Evolutionary conservation across 2,888 invertebrate genomes (phyloP).

Genomic region (Podotricha telesiphe): DNA sequence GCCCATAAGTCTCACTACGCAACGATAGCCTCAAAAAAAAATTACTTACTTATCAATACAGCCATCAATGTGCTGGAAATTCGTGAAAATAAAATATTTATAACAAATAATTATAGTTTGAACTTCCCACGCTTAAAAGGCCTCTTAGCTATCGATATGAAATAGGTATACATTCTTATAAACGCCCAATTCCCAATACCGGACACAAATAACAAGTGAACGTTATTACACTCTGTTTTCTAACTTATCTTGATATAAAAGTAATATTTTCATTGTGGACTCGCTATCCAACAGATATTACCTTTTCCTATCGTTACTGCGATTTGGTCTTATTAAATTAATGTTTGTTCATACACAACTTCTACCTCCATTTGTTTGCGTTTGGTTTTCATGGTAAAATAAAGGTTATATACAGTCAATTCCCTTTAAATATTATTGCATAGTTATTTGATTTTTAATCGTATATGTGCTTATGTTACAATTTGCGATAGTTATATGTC

Average conservation of each 20-base stretch:
- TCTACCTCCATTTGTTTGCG: background rate
- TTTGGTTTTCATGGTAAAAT: background rate
- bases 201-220: constrained; percentile 56
- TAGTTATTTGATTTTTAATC: no score
- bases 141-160: constrained; percentile 3
- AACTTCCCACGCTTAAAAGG: constrained; percentile 4
- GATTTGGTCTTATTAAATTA: constrained; percentile 27
- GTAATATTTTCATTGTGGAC: constrained; percentile 38
- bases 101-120: background rate
- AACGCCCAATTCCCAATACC: constrained; percentile 47
- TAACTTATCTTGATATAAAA: constrained; percentile 38
- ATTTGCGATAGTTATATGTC: no score
- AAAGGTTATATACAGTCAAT: background rate
- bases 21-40: no score
- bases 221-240: constrained; percentile 55
- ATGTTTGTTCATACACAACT: constrained; percentile 25
- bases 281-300: constrained; percentile 27
- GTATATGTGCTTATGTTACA: no score
- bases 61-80: no score
- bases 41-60: no score
- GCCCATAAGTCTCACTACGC: no score
- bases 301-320: constrained; percentile 20
- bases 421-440: background rate
- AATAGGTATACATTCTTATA: background rate
- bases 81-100: no score